phyloP scores from a whole-genome alignment of 2,797 vertebrate species.

The Spinus olivaceus region DNA sequence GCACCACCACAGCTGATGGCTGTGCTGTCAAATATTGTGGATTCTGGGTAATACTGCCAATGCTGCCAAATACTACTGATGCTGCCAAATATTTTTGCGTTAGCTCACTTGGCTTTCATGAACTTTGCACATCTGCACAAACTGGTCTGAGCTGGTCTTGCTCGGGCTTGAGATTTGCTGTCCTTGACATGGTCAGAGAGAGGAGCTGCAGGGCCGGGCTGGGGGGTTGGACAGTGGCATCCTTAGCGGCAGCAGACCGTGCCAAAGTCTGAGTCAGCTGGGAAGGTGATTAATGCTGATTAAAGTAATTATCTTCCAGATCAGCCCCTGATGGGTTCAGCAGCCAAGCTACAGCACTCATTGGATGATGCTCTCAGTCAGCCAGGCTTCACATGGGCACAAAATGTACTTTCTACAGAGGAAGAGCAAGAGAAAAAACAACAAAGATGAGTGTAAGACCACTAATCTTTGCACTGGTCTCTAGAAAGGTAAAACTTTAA shows the following conservation, averaged over 20 bases:
- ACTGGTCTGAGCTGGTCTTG: slow-evolving; percentile 15
- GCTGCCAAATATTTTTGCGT: neutral
- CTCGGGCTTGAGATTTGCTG: neutral
- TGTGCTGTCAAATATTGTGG: rapidly evolving
- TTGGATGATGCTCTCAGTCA: neutral
- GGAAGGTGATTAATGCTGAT: neutral
- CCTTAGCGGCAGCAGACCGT: neutral
- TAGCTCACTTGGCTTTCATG: neutral
- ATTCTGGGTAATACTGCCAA: neutral
- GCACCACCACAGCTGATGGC: neutral
- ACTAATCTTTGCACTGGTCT: slow-evolving; percentile 51
- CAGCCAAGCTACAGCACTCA: neutral
- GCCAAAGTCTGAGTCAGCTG: neutral
- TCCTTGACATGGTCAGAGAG: neutral
- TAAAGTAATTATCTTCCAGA: neutral
- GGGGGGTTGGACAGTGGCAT: neutral
- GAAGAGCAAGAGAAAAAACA: neutral
- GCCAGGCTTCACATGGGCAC: neutral
- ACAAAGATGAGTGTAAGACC: neutral
- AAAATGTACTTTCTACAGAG: slow-evolving; percentile 7
- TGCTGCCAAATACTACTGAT: neutral
- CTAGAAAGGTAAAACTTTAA: slow-evolving; percentile 61
- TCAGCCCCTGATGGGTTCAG: neutral
- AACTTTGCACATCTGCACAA: slow-evolving; percentile 16
- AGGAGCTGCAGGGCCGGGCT: neutral